These are phyloP conservation scores for Centrocercus urophasianus DNA, from an alignment of 2,113 vertebrate genomes.

Conservation along the genomic window DNA sequence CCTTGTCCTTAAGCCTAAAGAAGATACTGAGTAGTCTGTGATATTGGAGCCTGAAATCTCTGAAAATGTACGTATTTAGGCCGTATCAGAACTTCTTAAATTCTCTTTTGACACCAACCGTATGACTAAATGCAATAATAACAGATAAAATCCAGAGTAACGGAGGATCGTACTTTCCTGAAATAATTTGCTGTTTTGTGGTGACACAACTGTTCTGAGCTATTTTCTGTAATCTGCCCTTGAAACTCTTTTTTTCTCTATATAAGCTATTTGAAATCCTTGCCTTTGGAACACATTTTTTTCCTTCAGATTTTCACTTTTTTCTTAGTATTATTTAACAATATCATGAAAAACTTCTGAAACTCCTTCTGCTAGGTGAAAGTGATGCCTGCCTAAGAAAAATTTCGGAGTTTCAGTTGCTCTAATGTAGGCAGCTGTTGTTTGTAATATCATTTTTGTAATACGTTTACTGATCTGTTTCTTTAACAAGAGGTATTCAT, in stretches of 20 bases:
- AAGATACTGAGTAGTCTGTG: neutral
- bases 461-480: neutral
- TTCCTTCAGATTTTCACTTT: neutral
- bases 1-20: neutral
- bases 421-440: neutral
- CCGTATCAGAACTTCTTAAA: neutral
- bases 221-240: neutral
- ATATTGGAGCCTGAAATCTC: neutral
- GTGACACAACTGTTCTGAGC: neutral
- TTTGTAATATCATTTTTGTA: neutral
- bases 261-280: neutral
- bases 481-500: neutral
- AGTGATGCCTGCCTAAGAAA: neutral
- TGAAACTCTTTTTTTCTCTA: neutral
- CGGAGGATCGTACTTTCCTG: neutral
- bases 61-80: neutral
- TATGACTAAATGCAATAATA: neutral
- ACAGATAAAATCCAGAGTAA: neutral
- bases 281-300: neutral
- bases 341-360: neutral
- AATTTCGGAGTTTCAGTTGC: neutral
- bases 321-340: neutral
- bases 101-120: neutral
- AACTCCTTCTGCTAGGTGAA: neutral
- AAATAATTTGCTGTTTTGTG: neutral